Conservation (phyloP, 2,888 invertebrate species). For the Empis livida region DNA sequence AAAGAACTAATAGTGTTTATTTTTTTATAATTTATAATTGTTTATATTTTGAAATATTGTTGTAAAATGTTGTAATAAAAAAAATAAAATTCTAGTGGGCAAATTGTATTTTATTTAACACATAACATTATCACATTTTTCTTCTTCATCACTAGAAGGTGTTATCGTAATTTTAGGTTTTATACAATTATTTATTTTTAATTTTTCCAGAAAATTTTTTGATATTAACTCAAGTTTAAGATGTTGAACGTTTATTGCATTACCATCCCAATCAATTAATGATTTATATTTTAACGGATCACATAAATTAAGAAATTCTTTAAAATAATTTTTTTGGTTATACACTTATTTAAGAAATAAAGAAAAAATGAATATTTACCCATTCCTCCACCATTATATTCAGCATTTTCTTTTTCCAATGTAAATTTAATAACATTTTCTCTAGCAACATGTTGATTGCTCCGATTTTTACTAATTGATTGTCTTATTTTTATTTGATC, state of each 20-base stretch:
- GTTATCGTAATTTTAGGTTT: neutral
- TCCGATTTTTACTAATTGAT: conserved; percentile 51
- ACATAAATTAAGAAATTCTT: conserved; percentile 29
- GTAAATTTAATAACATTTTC: conserved; percentile 68
- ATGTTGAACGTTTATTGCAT: conserved; percentile 33
- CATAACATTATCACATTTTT: neutral
- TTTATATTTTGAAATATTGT: too few species aligned
- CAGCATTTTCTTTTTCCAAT: conserved; percentile 55
- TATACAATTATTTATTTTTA: neutral
- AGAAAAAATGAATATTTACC: conserved; percentile 36
- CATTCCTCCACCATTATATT: conserved; percentile 64
- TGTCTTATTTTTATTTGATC: conserved; percentile 68
- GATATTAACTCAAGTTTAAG: conserved; percentile 31
- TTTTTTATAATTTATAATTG: too few species aligned
- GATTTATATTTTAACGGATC: conserved; percentile 25
- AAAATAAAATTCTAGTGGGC: too few species aligned
- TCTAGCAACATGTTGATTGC: conserved; percentile 66
- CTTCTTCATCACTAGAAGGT: neutral
- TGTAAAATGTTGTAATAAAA: too few species aligned
- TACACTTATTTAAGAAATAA: neutral
- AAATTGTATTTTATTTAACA: too few species aligned
- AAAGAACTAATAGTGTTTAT: too few species aligned
- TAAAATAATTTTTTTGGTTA: conserved; percentile 1
- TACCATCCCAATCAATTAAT: conserved; percentile 33
- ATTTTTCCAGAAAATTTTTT: conserved; percentile 5